A percentile compares a stretch with the other conserved stretches of the same genome.
Conservation (phyloP, 1,140 invertebrate species). For the Trichonephila clavata region DNA sequence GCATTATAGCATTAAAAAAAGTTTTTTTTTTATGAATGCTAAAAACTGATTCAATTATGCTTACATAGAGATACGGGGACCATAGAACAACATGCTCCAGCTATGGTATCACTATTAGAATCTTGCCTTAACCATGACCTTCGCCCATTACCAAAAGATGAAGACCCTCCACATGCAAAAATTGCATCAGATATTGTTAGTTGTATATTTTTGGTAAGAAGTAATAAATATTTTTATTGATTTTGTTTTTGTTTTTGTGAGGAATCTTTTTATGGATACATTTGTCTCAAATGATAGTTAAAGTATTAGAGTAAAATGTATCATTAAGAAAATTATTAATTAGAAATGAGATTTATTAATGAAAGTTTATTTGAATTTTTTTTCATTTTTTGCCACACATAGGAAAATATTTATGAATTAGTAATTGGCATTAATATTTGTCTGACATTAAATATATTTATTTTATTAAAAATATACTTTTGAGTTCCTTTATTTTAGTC, state of each 20-base stretch:
- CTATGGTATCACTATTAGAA: slow-evolving; percentile 91
- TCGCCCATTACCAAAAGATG: slow-evolving; percentile 88
- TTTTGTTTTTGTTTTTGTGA: neutral
- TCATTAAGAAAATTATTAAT: too few species aligned
- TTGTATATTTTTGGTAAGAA: slow-evolving; percentile 93
- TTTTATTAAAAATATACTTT: too few species aligned
- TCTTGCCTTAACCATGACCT: slow-evolving; percentile 93
- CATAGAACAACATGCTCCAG: slow-evolving; percentile 91
- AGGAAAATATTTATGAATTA: too few species aligned
- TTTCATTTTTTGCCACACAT: too few species aligned
- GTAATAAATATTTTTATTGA: neutral
- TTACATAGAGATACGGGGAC: slow-evolving; percentile 89
- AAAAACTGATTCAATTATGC: neutral
- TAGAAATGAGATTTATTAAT: too few species aligned
- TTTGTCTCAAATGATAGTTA: neutral
- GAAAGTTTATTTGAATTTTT: too few species aligned
- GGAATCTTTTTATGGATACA: neutral
- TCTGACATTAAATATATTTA: too few species aligned
- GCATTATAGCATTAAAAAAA: neutral
- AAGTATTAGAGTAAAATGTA: too few species aligned
- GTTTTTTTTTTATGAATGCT: neutral
- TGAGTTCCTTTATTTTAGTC: too few species aligned
- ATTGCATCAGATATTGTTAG: slow-evolving; percentile 96
- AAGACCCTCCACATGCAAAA: slow-evolving; percentile 96
- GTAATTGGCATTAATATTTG: too few species aligned